phyloP scores from a whole-genome alignment of 2,888 invertebrate genomes.

The Apantesis nais region DNA sequence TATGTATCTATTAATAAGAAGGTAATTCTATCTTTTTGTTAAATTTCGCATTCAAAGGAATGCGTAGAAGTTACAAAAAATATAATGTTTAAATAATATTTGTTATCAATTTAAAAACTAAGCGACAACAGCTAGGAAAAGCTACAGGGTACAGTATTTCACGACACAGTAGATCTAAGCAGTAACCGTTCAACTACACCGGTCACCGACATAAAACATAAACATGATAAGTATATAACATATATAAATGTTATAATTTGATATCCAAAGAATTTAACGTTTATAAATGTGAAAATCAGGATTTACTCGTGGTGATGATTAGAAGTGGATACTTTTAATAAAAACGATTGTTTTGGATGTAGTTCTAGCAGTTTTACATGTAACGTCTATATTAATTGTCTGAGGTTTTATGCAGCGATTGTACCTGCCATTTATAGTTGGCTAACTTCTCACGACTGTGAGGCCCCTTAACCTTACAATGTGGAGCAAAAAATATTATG shows the following conservation, averaged over 20 bases:
- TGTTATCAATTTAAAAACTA: no score
- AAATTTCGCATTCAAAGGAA: neutral
- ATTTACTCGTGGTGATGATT: neutral
- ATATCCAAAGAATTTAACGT: neutral
- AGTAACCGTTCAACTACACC: no score
- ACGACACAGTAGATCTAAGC: no score
- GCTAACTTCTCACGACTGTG: slow-evolving; percentile 50
- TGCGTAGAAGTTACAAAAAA: neutral
- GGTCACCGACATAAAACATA: no score
- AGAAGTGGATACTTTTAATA: neutral
- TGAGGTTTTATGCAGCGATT: slow-evolving; percentile 7
- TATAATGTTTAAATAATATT: no score
- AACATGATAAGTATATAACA: no score
- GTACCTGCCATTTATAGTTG: slow-evolving; percentile 28
- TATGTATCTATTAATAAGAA: neutral
- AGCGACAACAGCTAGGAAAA: no score
- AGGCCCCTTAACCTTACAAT: slow-evolving; percentile 50
- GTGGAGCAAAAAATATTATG: slow-evolving; percentile 75
- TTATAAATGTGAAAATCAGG: neutral
- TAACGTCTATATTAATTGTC: neutral
- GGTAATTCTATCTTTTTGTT: neutral
- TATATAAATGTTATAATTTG: neutral
- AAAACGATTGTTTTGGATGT: neutral
- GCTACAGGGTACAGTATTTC: no score
- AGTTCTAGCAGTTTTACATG: neutral